phyloP scores from a whole-genome alignment of 2,113 vertebrate genomes.

The Rhagologus leucostigma region DNA sequence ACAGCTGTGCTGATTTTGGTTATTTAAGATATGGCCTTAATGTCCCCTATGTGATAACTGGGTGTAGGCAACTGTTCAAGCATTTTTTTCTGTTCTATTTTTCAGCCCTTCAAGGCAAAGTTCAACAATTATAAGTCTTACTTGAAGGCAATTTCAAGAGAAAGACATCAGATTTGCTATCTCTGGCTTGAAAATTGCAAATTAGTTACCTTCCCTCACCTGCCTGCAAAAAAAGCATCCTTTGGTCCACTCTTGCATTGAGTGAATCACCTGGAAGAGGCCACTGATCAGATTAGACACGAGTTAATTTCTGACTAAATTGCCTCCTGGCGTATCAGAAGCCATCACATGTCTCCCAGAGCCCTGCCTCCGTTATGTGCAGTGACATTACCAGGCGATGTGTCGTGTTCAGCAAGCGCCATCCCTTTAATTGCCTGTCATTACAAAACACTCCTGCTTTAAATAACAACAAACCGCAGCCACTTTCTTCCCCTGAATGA shows the following conservation, averaged over 20 bases:
- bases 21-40: neutral
- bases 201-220: neutral
- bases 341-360: neutral
- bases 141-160: neutral
- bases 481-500: neutral
- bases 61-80: neutral
- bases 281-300: slow-evolving; percentile 3
- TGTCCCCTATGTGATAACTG: neutral
- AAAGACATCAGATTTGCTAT: neutral
- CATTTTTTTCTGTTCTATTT: neutral
- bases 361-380: neutral
- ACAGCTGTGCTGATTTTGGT: neutral
- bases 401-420: slow-evolving; percentile 10
- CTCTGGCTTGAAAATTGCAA: neutral
- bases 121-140: neutral
- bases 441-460: neutral
- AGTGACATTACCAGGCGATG: neutral
- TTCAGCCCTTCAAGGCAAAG: neutral
- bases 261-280: neutral
- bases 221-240: neutral
- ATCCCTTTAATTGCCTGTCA: neutral
- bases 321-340: slow-evolving; percentile 10
- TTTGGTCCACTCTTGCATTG: neutral
- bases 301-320: slow-evolving; percentile 48
- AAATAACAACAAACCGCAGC: neutral